Percentiles rank a stretch among this genome's conserved stretches.
Evolutionary conservation across 2,888 invertebrate species (phyloP).

Genomic region (Amiota minor): DNA sequence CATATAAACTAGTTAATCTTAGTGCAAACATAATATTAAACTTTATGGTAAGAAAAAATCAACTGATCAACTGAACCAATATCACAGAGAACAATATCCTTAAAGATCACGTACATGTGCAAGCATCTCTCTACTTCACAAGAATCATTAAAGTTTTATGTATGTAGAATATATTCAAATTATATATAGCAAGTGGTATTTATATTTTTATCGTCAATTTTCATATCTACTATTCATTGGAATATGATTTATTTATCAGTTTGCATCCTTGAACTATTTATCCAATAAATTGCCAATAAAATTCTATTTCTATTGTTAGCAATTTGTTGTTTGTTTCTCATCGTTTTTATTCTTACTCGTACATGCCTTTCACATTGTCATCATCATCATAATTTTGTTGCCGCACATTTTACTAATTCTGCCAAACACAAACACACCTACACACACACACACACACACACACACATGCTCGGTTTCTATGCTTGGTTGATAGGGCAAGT

Average conservation of each 20-base stretch:
- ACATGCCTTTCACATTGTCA: neutral
- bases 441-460: slow-evolving; percentile 9
- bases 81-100: neutral
- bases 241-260: slow-evolving; percentile 50
- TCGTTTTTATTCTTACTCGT: neutral
- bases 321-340: slow-evolving; percentile 17
- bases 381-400: slow-evolving; percentile 38
- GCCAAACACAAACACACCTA: neutral
- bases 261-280: slow-evolving; percentile 60
- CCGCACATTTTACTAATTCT: slow-evolving; percentile 43
- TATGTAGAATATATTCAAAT: too few relatives aligned
- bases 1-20: too few relatives aligned
- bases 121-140: too few relatives aligned
- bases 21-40: too few relatives aligned
- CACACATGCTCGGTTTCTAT: neutral
- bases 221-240: too few relatives aligned
- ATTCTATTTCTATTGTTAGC: slow-evolving; percentile 22
- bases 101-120: too few relatives aligned
- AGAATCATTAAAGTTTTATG: too few relatives aligned
- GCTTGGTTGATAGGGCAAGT: neutral
- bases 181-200: too few relatives aligned
- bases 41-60: too few relatives aligned
- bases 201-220: too few relatives aligned
- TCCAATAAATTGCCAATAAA: slow-evolving; percentile 42
- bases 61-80: too few relatives aligned